Conservation (phyloP, 2,797 vertebrate genomes). For the Tapera naevia region DNA sequence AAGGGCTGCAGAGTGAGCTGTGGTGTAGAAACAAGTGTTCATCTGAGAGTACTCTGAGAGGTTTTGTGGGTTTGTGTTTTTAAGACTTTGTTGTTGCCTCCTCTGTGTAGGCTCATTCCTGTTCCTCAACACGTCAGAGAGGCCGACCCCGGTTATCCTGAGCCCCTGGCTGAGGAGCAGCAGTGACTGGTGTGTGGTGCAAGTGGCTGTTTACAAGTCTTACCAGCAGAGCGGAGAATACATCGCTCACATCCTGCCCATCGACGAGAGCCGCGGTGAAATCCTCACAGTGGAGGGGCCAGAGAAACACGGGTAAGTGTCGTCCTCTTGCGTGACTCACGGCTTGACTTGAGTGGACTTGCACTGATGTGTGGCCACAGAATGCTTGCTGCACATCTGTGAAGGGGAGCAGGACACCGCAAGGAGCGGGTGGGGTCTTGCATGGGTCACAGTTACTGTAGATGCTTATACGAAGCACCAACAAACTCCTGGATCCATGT, state of each 20-base stretch:
- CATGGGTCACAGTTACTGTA: not conserved
- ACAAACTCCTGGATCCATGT: not conserved
- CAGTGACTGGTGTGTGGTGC: constrained; percentile 74
- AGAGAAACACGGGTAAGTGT: constrained; percentile 77
- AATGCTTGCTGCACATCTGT: not conserved
- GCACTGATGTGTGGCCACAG: accelerated
- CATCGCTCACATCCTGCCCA: constrained; percentile 70
- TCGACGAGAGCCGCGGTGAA: constrained; percentile 72
- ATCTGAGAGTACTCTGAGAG: not conserved
- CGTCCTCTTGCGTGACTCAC: not conserved
- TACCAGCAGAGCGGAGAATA: constrained; percentile 74
- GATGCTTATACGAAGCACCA: not conserved
- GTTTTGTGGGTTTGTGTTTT: not conserved
- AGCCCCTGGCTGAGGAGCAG: constrained; percentile 82
- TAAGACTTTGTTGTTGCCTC: not conserved
- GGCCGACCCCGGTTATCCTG: constrained; percentile 69
- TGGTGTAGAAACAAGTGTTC: not conserved
- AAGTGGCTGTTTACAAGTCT: constrained; percentile 76
- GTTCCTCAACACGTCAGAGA: constrained; percentile 72
- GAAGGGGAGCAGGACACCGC: not conserved
- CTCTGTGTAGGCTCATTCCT: constrained; percentile 76
- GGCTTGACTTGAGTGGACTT: not conserved
- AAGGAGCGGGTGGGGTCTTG: not conserved
- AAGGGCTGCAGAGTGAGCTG: not conserved
- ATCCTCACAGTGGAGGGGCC: constrained; percentile 62